A percentile compares a stretch with the other conserved stretches of the same genome.
Conservation (phyloP, 37 sponge, comb jelly and placozoan species). For the Bolinopsis microptera region DNA sequence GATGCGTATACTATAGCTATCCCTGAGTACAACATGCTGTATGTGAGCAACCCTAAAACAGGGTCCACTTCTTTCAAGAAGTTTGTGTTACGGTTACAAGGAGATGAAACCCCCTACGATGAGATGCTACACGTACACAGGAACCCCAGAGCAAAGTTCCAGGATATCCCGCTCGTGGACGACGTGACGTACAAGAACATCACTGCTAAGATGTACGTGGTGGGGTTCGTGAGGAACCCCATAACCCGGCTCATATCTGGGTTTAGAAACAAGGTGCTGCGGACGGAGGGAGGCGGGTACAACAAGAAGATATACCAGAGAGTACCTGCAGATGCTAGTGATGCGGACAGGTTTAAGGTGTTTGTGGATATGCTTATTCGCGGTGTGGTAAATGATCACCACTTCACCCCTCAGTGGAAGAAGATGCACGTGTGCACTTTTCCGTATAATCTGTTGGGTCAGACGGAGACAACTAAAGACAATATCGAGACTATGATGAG, state of each 20-base stretch:
- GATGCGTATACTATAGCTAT: not conserved
- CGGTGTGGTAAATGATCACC: not conserved
- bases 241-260: slow-evolving; percentile 19
- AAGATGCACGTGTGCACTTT: slow-evolving; percentile 44
- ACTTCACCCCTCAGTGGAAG: slow-evolving; percentile 61
- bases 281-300: not conserved
- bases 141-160: not conserved
- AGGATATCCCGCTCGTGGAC: not conserved
- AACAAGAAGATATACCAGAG: not conserved
- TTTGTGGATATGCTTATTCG: not conserved
- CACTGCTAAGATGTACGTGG: not conserved
- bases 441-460: slow-evolving; percentile 33
- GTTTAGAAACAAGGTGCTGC: slow-evolving; percentile 19
- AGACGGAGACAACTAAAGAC: slow-evolving; percentile 30
- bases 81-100: not conserved
- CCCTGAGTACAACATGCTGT: slow-evolving; percentile 6
- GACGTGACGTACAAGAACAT: not conserved
- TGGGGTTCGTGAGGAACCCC: slow-evolving; percentile 53
- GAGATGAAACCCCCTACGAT: not conserved
- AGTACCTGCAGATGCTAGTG: not conserved
- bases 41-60: slow-evolving; percentile 38
- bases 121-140: slow-evolving; percentile 55
- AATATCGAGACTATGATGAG: not conserved
- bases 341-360: not conserved
- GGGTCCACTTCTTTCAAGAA: slow-evolving; percentile 60